Base-by-base conservation (phyloP, 2,888 invertebrate species). In the Drosophila suboccidentalis region DNA sequence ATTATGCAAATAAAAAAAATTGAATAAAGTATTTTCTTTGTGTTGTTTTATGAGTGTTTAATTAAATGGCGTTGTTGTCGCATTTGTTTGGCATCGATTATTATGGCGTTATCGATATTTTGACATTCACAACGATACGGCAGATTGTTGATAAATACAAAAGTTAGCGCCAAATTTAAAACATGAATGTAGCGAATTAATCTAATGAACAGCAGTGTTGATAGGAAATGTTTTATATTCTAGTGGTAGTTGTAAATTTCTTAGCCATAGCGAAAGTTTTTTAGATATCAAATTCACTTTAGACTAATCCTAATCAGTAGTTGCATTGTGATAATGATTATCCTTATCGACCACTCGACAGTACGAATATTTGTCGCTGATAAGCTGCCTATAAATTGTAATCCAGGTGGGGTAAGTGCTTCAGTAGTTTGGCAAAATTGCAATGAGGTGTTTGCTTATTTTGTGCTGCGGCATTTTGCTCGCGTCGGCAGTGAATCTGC, bases 401-500 rank as follows among this genome's bases (percentile, higher is more conserved):
- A 65, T 50, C 34, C 46, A 22, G 32, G 17, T 41, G 61, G 22
- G 55, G 9, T 38, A 32, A 44, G 3, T 50, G 29, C 3, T 66
- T 66, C 44, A 77, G 79, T 77, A 38, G 61, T 19, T 47, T 46
- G 19, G 59, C 43, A 6, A 63, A 6, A 65, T 41, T 36, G 54
- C 63, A 66, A 84, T 84, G 84, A 89, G 60, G 64, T 80, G 58
- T 39, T 53, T 78, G 39, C 32, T 87, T n/a, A 26, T 87, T 6
- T n/a, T 87, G 43, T 51, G 61, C 47, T 66, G 77, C 39, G 77
- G 70, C 10, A 34, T 71, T 2, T 4, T 85, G 11, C 65, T 62
- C 50, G 77, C 68, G 9, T 64, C 79, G 22, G 90, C 90, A 15
- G 70, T 85, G 0, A 78, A 83, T 26, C 32, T 91, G 38, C 87